Percentiles rank a stretch among this genome's conserved stretches.
Evolutionary conservation across 1,140 invertebrate genomes (phyloP).

Genomic region (Dinoponera quadriceps): DNA sequence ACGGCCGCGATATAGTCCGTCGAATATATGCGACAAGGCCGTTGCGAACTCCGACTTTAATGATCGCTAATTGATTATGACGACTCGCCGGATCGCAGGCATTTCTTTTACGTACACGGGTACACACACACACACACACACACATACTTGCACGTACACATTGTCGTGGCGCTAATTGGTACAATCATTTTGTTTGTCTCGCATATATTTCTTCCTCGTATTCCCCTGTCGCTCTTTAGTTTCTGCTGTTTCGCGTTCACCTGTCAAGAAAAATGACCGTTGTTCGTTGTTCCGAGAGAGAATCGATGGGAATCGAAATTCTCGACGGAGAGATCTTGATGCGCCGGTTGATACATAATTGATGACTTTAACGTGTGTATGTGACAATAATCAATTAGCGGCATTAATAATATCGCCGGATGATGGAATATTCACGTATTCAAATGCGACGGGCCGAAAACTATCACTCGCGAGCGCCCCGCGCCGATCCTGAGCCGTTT

Average conservation of each 20-base stretch:
- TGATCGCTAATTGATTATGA: constrained; percentile 6
- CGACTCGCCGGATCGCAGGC: background rate
- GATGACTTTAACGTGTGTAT: background rate
- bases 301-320: background rate
- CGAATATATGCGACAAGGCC: background rate
- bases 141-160: background rate
- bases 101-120: background rate
- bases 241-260: background rate
- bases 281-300: background rate
- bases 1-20: background rate
- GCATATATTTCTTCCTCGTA: background rate
- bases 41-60: constrained; percentile 2
- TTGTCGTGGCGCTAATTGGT: constrained; percentile 5
- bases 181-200: background rate
- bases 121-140: too few relatives aligned
- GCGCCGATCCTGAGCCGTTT: too few relatives aligned
- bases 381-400: background rate
- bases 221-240: background rate
- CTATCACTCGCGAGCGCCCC: too few relatives aligned
- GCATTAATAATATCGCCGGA: background rate
- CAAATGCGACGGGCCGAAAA: background rate
- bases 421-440: background rate
- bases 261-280: background rate
- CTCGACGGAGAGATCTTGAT: background rate
- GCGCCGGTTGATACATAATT: background rate